Evolutionary conservation across 2,888 invertebrate genomes (phyloP), one percentile per base, ranked within the genome.

Genomic region (Cataglyphis altisquamis): DNA sequence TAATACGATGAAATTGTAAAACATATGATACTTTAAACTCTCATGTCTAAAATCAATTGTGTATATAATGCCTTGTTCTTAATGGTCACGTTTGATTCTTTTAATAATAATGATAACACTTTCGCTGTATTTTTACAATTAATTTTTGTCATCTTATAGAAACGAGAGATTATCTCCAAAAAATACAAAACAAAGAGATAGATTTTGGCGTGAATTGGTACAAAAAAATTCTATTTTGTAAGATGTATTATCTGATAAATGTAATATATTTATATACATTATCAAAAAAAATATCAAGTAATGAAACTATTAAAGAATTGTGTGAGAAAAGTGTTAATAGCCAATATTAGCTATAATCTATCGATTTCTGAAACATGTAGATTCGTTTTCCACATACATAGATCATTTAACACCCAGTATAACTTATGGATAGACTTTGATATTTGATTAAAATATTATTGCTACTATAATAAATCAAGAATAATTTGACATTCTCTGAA

Each of bases 121-220:
- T 3, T 21, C 18, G 10, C 12, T 15, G 36, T 15, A 21, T 5
- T 72, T 72, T 57, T 9, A 5, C 39, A 73, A 73, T 60, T 25
- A 60, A 73, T 41, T 73, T 41, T 60, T 57, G 4, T 41, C 41
- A 12, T 60, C 36, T 73, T n/a, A 73, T 5, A 57, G 18, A 55
- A 36, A n/a, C 10, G 48, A 41, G 48, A 72, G 5, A 55, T 72
- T 72, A 57, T 15, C 10, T 45, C 18, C 15, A 6, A 60, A 0
- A 55, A 21, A 4, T 36, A 5, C 39, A n/a, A 6, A 41, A 36
- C n/a, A 52, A 18, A 29, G n/a, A n/a, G 1, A 8, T n/a, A 41
- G 3, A 0, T n/a, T 32, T 32, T 52, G n/a, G 0, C 21, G 15
- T 60, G 25, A 25, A 25, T 25, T 25, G 12, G 25, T 39, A 21